These are phyloP conservation scores for Phthorimaea operculella DNA, from an alignment of 1,140 invertebrate genomes.

Conservation along the genomic window DNA sequence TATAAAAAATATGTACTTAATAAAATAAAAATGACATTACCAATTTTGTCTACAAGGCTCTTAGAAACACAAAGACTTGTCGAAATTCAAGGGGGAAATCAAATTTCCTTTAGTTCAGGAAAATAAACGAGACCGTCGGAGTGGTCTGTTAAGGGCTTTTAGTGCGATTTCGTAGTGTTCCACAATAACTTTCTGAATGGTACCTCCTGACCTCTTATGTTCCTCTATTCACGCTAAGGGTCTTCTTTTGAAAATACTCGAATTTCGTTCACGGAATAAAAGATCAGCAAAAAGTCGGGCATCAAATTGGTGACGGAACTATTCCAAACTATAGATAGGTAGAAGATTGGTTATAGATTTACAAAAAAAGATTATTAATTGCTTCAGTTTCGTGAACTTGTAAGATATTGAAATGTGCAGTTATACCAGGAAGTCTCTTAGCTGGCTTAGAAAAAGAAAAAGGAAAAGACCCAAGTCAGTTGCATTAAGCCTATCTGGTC, in stretches of 20 bases:
- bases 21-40: no score
- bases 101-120: neutral
- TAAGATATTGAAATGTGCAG: no score
- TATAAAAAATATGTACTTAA: no score
- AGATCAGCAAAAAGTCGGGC: neutral
- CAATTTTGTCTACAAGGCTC: no score
- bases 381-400: no score
- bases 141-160: slow-evolving; percentile 2
- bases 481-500: no score
- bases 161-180: neutral
- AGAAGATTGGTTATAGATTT: neutral
- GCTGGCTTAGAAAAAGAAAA: no score
- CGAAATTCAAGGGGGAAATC: neutral
- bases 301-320: neutral
- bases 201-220: neutral
- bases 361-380: no score
- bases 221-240: slow-evolving; percentile 1
- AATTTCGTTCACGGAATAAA: neutral
- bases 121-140: neutral
- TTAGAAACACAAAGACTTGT: no score
- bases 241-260: neutral
- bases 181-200: slow-evolving; percentile 1
- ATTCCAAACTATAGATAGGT: neutral
- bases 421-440: no score
- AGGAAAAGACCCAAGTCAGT: no score